Evolutionary conservation across 1,140 invertebrate genomes (phyloP), one percentile per base, ranked within the genome.

Genomic region (Philopotamus ludificatus): DNA sequence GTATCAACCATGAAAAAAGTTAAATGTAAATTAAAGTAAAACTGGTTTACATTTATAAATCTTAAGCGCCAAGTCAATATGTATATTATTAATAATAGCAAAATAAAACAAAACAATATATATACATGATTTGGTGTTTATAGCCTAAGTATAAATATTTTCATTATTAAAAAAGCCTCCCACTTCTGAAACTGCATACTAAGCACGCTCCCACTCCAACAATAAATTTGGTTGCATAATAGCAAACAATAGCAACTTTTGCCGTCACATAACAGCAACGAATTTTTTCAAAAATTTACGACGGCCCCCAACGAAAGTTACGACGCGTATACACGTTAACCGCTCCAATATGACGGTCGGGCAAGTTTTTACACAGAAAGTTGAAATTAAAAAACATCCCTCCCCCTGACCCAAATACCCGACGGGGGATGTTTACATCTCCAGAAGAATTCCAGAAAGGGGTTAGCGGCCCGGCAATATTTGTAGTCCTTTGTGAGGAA

Each of bases 341-440:
- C 4, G 28, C 28, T 4, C 12, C 28, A 34, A 34, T 34, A 34
- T 34, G 28, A 12, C 28, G 28, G 28, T 34, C 4, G n/a, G 15
- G 21, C 10, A 49, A 49, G 47, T 49, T 49, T 54, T 60, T 60
- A 44, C 42, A 21, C 42, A 45, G 21, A 54, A 55, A 55, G 34
- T 41, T 53, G 20, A 55, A 39, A 64, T 64, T 64, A 64, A 64
- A 64, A 60, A 64, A 45, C 44, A 39, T 55, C 22, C 51, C 45
- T 10, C 15, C 60, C 28, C 51, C 26, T 64, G 62, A 64, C 62
- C 62, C 42, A 55, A 64, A 64, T 64, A 53, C 34, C 25, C 62
- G n/a, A 16, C 51, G 9, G 39, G 22, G 61, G 26, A 23, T 50
- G 50, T 53, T 51, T 22, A 21, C 50, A 28, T 26, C 28, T 28